Conservation (phyloP, 2,797 vertebrate genomes). For the Myotis myotis region DNA sequence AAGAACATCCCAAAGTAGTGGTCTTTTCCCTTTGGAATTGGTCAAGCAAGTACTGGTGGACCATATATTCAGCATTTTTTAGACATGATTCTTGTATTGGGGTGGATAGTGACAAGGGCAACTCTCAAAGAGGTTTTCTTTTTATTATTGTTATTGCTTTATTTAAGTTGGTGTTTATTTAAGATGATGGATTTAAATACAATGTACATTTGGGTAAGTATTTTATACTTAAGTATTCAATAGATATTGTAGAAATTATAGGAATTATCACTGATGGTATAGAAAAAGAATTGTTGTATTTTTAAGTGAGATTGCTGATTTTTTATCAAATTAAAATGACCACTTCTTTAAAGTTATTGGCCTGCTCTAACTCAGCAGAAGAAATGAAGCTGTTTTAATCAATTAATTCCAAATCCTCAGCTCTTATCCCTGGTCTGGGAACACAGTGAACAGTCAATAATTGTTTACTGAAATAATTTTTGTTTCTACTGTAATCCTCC, state of each 20-base stretch:
- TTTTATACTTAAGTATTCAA: constrained; percentile 1
- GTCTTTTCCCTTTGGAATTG: background rate
- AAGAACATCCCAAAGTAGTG: background rate
- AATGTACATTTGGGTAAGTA: background rate
- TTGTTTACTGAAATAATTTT: constrained; percentile 8
- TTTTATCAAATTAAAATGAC: background rate
- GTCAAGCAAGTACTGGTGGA: background rate
- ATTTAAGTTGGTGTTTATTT: background rate
- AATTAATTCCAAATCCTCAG: background rate
- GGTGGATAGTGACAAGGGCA: background rate
- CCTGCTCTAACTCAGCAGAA: background rate
- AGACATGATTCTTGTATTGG: background rate
- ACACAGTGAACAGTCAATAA: background rate
- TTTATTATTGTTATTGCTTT: background rate
- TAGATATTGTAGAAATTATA: background rate
- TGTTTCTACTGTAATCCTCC: background rate
- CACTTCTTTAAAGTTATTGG: background rate
- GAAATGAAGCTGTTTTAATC: background rate
- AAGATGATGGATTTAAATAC: background rate
- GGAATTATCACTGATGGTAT: background rate
- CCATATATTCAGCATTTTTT: background rate
- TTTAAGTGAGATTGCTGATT: background rate
- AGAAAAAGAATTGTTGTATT: background rate
- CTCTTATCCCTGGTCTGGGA: background rate
- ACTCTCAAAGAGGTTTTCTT: background rate